phyloP scores from a whole-genome alignment of 2,113 vertebrate genomes.

The Rhea pennata region DNA sequence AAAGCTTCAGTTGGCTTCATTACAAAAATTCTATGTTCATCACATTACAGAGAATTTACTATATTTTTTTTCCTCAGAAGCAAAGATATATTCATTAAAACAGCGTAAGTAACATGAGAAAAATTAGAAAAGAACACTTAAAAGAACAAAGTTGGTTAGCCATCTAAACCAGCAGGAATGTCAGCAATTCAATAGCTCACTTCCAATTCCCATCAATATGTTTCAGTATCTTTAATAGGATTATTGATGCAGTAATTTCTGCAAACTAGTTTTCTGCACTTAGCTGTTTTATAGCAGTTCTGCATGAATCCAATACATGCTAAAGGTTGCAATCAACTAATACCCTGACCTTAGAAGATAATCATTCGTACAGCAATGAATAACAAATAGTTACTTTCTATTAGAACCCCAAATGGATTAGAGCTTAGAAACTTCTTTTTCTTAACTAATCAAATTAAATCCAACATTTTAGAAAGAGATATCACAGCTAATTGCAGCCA shows the following conservation, averaged over 20 bases:
- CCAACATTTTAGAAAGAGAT: neutral
- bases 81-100: neutral
- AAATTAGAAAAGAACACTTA: neutral
- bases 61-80: neutral
- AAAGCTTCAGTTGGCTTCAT: neutral
- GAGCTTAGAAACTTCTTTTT: neutral
- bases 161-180: neutral
- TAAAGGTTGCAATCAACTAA: neutral
- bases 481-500: neutral
- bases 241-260: conserved; percentile 25
- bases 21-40: neutral
- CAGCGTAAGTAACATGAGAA: neutral
- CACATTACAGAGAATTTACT: neutral
- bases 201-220: neutral
- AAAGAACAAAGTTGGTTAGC: neutral
- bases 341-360: neutral
- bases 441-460: neutral
- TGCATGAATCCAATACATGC: neutral
- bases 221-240: neutral
- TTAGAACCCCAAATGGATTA: neutral
- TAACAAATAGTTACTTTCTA: neutral
- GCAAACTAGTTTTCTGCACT: neutral
- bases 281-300: neutral
- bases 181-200: neutral
- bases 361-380: neutral